Evolutionary conservation across 2,113 vertebrate species (phyloP), one percentile per base, ranked within the genome.

Genomic region (Castor canadensis): DNA sequence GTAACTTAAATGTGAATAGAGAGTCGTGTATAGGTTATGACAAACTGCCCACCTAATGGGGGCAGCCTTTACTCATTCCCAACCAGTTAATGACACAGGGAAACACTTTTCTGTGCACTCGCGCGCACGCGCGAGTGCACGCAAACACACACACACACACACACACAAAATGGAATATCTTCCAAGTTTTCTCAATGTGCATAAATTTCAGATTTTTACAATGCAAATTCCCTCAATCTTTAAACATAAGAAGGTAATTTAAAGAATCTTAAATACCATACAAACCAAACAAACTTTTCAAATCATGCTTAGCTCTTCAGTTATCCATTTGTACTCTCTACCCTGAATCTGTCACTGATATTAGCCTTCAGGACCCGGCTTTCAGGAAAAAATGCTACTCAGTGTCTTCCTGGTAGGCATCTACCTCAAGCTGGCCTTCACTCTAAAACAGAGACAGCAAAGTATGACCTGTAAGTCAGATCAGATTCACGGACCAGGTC

Each of bases 1-100:
- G 49, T 6, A 30, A 72, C n/a, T 60, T 60, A 4, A 83, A 52
- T 20, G 3, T 52, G 22, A 62, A 20, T 35, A 64, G n/a, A 26
- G 26, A 47, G 72, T 24, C 8, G 6, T 1, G 2, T 28, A 32
- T 7, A 60, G 1, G 15, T 1, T 15, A 10, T 35, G 35, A 49
- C 9, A 64, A 43, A 58, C 16, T 1, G 32, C 52, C 15, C 24
- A 2, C 1, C 20, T 32, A 8, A 1, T 2, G 6, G 0, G 3
- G 2, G 32, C 20, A 66, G 58, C n/a, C 56, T 56, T 73, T 28
- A 10, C 5, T 58, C 38, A 52, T 5, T 17, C 24, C 38, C 58
- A 76, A 49, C 28, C 28, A 30, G 19, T 13, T 47, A n/a, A 1
- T 58, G 32, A 24, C 43, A 54, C 6, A 87, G 0, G 49, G 80